Conservation (phyloP, 2,113 vertebrate genomes). For the Litocranius walleri region DNA sequence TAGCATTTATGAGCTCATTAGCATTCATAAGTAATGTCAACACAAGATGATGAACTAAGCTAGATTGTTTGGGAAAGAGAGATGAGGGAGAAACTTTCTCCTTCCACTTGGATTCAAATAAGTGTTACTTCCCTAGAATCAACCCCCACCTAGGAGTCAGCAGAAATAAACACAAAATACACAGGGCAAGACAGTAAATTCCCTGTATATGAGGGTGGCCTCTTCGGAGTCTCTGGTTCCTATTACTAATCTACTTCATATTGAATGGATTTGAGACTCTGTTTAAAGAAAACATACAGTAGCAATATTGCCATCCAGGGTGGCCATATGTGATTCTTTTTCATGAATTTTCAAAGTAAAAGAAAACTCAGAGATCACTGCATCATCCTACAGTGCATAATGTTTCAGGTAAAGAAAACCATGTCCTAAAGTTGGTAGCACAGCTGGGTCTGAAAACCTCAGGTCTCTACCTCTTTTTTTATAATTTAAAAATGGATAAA, state of each 20-base stretch:
- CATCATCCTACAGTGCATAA: not conserved
- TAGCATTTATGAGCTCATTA: conserved; percentile 73
- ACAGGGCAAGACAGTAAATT: conserved; percentile 63
- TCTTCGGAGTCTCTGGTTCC: conserved; percentile 65
- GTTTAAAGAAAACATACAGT: conserved; percentile 71
- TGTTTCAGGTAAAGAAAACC: not conserved
- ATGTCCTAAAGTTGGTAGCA: not conserved
- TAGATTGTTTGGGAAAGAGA: conserved; percentile 62
- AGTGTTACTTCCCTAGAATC: conserved; percentile 62
- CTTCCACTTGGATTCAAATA: conserved; percentile 41
- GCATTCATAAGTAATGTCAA: conserved; percentile 69
- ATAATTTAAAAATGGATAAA: conserved; percentile 31
- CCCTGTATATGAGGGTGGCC: conserved; percentile 62
- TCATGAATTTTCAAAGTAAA: conserved; percentile 29
- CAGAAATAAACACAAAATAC: conserved; percentile 65
- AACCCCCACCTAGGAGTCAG: conserved; percentile 31
- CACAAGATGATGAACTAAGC: conserved; percentile 72
- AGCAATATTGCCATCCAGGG: conserved; percentile 41
- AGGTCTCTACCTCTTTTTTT: conserved; percentile 41
- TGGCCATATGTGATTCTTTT: conserved; percentile 36
- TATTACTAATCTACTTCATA: conserved; percentile 72
- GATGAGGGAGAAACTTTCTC: conserved; percentile 45
- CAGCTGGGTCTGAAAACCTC: not conserved
- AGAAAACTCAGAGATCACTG: not conserved
- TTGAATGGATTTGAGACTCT: conserved; percentile 67